Evolutionary conservation across 2,888 invertebrate species (phyloP), one percentile per base, ranked within the genome.

Genomic region (Tillus elongatus): DNA sequence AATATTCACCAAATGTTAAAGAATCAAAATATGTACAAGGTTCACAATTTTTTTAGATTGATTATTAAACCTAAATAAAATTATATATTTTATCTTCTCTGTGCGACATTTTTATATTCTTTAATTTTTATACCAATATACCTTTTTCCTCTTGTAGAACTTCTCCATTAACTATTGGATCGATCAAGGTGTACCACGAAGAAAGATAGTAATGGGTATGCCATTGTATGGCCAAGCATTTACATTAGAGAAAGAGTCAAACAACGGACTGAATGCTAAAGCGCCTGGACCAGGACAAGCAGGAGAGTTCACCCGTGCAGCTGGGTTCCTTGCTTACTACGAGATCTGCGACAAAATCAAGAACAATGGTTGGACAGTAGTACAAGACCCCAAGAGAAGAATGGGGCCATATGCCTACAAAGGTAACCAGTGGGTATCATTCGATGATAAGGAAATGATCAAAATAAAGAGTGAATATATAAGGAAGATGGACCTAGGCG

Each of bases 161-260:
- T 90, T 75, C 60, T 85, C 91, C 0, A 79, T 92, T 40, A 78
- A 86, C 56, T 88, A 91, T 60, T 92, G 92, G 91, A 83, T 89
- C 42, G 73, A 78, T 15, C 78, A 83, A 57, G 91, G 91, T 9
- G 86, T 87, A 1, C 82, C 86, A 1, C 71, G 84, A 0, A 74
- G 80, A 14, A 90, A 85, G 56, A 71, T 91, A 14, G 77, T 91
- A 0, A 82, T 91, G 82, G 90, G 88, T 16, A 83, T 91, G 75
- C 90, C 91, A 0, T 65, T 89, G 32, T 91, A 91, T 56, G 91
- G 90, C 0, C 90, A 90, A 57, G 78, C 87, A 0, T 91, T 91
- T 60, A 78, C 82, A 3, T 55, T 82, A 27, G 71, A 74, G 33
- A 72, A 75, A 52, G 67, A 71, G 19, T 69, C 71, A 9, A 70